Evolutionary conservation across 2,888 invertebrate genomes (phyloP).

Genomic region (Endotricha flammealis): DNA sequence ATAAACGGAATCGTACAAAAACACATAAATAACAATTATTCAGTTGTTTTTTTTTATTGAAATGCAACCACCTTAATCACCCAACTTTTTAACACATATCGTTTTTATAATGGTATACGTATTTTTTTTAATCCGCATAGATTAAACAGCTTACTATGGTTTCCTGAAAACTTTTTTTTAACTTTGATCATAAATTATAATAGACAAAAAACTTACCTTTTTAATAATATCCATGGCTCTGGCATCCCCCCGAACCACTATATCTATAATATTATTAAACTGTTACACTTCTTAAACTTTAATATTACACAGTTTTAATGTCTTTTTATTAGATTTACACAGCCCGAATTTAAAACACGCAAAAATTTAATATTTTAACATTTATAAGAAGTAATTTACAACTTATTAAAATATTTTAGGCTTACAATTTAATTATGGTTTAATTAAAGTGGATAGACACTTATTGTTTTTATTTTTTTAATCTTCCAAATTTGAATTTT

Average conservation of each 20-base stretch:
- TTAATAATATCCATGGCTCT: not conserved
- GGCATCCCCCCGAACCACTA: not conserved
- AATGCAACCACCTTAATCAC: no score
- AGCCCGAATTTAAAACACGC: slow-evolving; percentile 8
- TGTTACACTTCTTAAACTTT: slow-evolving; percentile 17
- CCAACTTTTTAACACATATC: no score
- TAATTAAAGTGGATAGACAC: slow-evolving; percentile 4
- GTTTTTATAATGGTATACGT: no score
- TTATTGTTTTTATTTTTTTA: slow-evolving; percentile 22
- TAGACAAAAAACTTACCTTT: slow-evolving; percentile 3
- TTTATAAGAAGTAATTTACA: slow-evolving; percentile 1
- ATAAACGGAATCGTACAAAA: no score
- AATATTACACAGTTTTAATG: slow-evolving; percentile 20
- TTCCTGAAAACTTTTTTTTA: no score
- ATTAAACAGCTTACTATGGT: no score
- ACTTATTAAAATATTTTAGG: slow-evolving; percentile 1
- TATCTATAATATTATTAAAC: not conserved
- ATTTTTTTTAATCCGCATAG: no score
- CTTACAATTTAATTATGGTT: not conserved
- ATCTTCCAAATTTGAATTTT: slow-evolving; percentile 52
- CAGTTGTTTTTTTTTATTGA: no score
- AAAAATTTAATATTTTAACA: slow-evolving; percentile 4
- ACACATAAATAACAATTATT: no score
- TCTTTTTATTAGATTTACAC: slow-evolving; percentile 29
- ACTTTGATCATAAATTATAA: no score